Evolutionary conservation across 2,797 vertebrate species (phyloP).

Genomic region (Chiloscyllium punctatum): DNA sequence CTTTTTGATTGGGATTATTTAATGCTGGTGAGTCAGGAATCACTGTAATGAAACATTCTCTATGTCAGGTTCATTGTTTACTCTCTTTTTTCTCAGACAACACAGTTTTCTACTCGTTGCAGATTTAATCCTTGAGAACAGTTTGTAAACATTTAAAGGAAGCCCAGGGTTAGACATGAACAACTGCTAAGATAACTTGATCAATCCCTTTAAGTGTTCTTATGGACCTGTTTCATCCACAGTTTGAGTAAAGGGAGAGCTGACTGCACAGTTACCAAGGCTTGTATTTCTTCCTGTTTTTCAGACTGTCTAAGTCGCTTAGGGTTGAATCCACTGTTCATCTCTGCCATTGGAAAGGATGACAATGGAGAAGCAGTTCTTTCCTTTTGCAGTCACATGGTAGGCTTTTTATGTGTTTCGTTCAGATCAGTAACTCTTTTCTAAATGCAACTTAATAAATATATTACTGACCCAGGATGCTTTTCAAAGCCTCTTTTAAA

Average conservation of each 20-base stretch:
- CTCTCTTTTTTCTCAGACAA: not conserved
- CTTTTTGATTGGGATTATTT: no score
- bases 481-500: not conserved
- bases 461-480: not conserved
- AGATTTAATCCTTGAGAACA: not conserved
- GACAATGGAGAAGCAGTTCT: conserved; percentile 66
- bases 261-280: not conserved
- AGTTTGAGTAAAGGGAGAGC: not conserved
- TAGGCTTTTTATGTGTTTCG: conserved; percentile 44
- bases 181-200: not conserved
- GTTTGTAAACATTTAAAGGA: not conserved
- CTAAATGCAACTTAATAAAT: not conserved
- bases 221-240: not conserved
- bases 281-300: not conserved
- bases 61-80: not conserved
- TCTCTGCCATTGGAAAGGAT: conserved; percentile 76
- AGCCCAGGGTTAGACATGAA: not conserved
- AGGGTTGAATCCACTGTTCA: conserved; percentile 62
- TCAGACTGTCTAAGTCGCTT: conserved; percentile 77
- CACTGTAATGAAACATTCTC: not conserved
- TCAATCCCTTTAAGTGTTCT: not conserved
- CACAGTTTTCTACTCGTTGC: not conserved
- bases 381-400: conserved; percentile 76
- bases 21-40: not conserved
- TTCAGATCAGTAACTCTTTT: not conserved